Conservation (phyloP, 37 sponge, comb jelly and placozoan species). For the Spongilla lacustris region DNA sequence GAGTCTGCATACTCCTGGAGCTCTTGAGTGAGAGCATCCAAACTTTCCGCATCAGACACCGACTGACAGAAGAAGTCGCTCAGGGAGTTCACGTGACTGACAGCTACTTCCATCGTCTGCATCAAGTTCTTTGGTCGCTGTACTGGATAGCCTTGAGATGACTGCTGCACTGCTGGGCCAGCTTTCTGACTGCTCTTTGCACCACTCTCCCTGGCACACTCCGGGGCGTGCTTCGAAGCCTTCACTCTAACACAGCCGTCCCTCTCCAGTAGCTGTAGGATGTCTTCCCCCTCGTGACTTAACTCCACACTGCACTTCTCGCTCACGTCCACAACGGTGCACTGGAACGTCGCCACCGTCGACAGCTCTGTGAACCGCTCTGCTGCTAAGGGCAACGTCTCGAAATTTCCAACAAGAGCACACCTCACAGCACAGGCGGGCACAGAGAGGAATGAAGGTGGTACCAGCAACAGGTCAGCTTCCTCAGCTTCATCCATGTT, state of each 20-base stretch:
- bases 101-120: slow-evolving; percentile 12
- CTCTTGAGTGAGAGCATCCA: slow-evolving; percentile 30
- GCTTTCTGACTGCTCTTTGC: background rate
- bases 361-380: background rate
- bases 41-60: background rate
- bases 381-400: background rate
- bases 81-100: slow-evolving; percentile 32
- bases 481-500: slow-evolving; percentile 47
- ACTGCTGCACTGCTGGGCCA: background rate
- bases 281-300: slow-evolving; percentile 46
- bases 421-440: slow-evolving; percentile 77
- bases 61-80: slow-evolving; percentile 59
- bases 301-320: slow-evolving; percentile 30
- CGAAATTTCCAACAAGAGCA: slow-evolving; percentile 26
- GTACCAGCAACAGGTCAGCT: slow-evolving; percentile 24
- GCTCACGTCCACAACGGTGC: background rate
- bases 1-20: slow-evolving; percentile 33
- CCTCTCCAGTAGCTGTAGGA: slow-evolving; percentile 30
- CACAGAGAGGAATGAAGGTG: slow-evolving; percentile 10
- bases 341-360: slow-evolving; percentile 25
- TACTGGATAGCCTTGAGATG: background rate
- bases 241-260: background rate
- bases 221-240: background rate
- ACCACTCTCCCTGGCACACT: background rate
- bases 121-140: background rate